Evolutionary conservation across 2,113 vertebrate species (phyloP).

Genomic region (Carettochelys insculpta): DNA sequence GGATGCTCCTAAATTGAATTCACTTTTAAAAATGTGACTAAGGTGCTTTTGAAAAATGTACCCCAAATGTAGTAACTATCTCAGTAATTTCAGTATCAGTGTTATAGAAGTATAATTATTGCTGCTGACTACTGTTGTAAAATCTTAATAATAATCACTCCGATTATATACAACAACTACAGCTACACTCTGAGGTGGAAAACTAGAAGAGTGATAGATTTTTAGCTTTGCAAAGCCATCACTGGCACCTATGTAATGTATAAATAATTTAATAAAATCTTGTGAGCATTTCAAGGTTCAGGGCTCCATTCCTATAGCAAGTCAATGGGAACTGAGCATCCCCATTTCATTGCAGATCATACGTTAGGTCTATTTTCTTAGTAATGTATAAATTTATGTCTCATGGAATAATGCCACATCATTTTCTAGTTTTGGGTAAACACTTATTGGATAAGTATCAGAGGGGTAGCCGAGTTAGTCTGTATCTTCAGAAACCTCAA

Average conservation of each 20-base stretch:
- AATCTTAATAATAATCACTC: too few species aligned
- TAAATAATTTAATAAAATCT: too few species aligned
- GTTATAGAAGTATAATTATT: background rate
- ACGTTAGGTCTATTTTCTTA: too few species aligned
- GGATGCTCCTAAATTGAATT: background rate
- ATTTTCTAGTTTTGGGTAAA: background rate
- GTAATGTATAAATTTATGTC: too few species aligned
- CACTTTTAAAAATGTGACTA: background rate
- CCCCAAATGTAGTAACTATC: background rate
- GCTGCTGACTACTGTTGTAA: background rate
- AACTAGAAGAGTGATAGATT: background rate
- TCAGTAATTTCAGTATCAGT: background rate
- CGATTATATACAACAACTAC: background rate
- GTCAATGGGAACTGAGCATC: accelerated
- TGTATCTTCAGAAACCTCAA: too few species aligned
- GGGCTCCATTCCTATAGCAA: background rate
- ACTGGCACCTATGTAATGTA: background rate
- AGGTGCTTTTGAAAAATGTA: background rate
- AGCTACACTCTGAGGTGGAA: background rate
- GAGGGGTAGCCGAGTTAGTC: too few species aligned
- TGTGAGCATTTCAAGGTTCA: background rate
- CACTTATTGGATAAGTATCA: background rate
- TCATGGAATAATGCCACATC: background rate
- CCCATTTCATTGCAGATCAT: too few species aligned
- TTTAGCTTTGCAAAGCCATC: background rate